phyloP scores from a whole-genome alignment of 2,888 invertebrate species.

The Serripes groenlandicus region DNA sequence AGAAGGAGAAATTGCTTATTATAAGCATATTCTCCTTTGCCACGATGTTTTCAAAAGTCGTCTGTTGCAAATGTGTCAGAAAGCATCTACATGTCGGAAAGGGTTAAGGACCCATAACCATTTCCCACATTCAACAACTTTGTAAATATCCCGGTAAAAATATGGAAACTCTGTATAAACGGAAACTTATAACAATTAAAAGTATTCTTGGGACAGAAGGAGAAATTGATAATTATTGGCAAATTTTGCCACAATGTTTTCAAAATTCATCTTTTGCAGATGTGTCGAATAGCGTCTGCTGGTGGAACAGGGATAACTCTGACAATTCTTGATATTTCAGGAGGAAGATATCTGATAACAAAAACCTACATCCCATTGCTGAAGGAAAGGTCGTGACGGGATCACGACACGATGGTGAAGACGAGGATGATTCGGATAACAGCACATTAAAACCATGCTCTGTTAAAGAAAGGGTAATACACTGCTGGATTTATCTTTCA shows the following conservation, averaged over 20 bases:
- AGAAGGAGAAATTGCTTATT: not conserved
- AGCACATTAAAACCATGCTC: constrained; percentile 48
- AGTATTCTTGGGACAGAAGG: not conserved
- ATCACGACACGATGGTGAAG: constrained; percentile 22
- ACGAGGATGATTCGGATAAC: constrained; percentile 55
- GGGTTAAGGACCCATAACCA: not conserved
- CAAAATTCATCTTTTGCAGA: not conserved
- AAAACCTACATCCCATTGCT: constrained; percentile 70
- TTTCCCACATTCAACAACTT: too few species aligned
- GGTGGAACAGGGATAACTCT: too few species aligned
- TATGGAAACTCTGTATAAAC: too few species aligned
- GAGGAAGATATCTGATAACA: constrained; percentile 67
- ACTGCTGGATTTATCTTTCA: too few species aligned
- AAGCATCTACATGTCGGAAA: not conserved
- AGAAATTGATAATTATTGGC: not conserved
- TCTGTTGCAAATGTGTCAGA: not conserved
- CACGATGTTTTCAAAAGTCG: not conserved
- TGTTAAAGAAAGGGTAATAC: constrained; percentile 26
- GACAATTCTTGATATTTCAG: constrained; percentile 14
- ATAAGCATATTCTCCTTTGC: not conserved
- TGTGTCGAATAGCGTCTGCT: too few species aligned
- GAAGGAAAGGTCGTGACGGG: constrained; percentile 63
- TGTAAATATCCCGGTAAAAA: not conserved
- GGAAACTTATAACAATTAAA: not conserved
- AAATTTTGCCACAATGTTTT: not conserved